Percentiles rank a stretch among this genome's conserved stretches.
Conservation (phyloP, 1,140 invertebrate genomes). For the Macrotrachela quadricornifera region DNA sequence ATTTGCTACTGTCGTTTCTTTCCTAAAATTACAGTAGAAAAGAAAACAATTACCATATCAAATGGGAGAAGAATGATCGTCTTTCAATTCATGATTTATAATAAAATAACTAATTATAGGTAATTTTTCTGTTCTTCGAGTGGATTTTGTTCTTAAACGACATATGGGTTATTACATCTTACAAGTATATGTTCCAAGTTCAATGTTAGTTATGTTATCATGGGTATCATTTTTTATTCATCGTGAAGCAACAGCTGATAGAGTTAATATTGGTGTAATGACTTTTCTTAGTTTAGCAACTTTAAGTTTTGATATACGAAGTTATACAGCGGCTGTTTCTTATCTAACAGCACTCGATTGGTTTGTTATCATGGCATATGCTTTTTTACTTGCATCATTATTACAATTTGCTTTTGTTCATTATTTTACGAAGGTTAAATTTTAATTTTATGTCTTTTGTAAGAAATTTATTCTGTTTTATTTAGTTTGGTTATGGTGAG, state of each 20-base stretch:
- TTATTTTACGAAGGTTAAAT: slow-evolving; percentile 53
- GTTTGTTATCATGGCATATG: slow-evolving; percentile 62
- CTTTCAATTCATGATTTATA: too few species aligned
- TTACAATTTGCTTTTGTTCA: slow-evolving; percentile 55
- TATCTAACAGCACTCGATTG: slow-evolving; percentile 66
- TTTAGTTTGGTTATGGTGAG: slow-evolving; percentile 49
- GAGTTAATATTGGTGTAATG: slow-evolving; percentile 32
- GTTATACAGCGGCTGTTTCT: slow-evolving; percentile 60
- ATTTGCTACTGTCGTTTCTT: too few species aligned
- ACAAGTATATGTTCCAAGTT: slow-evolving; percentile 26
- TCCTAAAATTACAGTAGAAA: too few species aligned
- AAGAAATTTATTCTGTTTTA: too few species aligned
- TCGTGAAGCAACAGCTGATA: slow-evolving; percentile 68
- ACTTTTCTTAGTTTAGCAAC: slow-evolving; percentile 13
- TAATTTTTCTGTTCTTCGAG: slow-evolving; percentile 16
- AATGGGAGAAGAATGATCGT: too few species aligned
- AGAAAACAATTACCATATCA: too few species aligned
- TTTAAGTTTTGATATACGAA: slow-evolving; percentile 48
- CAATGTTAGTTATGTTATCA: slow-evolving; percentile 25
- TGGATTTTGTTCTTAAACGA: slow-evolving; percentile 21
- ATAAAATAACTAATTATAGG: too few species aligned
- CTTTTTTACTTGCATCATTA: slow-evolving; percentile 56
- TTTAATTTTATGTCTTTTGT: too few species aligned
- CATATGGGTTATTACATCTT: slow-evolving; percentile 28
- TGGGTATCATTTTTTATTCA: slow-evolving; percentile 44